Conservation (phyloP, 2,113 vertebrate genomes). For the Phalacrocorax pelagicus region DNA sequence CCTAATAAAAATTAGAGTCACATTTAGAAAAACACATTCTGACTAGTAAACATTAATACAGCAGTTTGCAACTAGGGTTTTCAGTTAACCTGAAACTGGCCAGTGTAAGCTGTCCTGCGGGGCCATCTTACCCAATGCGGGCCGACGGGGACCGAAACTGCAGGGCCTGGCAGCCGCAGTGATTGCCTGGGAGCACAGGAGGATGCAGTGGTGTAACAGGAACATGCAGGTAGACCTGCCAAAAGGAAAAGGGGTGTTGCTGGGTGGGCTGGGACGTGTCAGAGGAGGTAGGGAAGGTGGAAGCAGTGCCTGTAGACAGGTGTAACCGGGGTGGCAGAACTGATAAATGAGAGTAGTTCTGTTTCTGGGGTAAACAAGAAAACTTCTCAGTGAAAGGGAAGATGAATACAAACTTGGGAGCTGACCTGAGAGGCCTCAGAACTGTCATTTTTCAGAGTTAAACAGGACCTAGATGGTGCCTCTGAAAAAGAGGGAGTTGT, state of each 20-base stretch:
- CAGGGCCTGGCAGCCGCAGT: background rate
- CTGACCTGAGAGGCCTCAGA: background rate
- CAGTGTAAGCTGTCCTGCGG: background rate
- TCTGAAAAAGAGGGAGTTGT: background rate
- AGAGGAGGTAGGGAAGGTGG: background rate
- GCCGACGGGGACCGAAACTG: background rate
- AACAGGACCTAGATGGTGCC: background rate
- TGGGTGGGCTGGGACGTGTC: background rate
- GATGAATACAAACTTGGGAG: background rate
- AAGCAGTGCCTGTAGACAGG: background rate
- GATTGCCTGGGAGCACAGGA: background rate
- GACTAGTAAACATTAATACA: background rate
- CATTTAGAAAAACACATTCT: background rate
- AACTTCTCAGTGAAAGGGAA: background rate
- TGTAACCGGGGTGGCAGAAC: background rate
- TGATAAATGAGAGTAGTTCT: background rate
- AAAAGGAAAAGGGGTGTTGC: background rate
- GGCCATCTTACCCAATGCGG: rapidly evolving
- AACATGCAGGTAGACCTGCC: background rate
- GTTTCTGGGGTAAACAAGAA: background rate
- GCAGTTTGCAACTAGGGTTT: background rate
- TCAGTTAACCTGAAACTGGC: background rate
- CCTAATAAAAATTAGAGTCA: background rate
- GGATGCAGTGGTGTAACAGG: background rate
- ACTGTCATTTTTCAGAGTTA: background rate